Evolutionary conservation across 2,113 vertebrate genomes (phyloP).

Genomic region (Papio anubis): DNA sequence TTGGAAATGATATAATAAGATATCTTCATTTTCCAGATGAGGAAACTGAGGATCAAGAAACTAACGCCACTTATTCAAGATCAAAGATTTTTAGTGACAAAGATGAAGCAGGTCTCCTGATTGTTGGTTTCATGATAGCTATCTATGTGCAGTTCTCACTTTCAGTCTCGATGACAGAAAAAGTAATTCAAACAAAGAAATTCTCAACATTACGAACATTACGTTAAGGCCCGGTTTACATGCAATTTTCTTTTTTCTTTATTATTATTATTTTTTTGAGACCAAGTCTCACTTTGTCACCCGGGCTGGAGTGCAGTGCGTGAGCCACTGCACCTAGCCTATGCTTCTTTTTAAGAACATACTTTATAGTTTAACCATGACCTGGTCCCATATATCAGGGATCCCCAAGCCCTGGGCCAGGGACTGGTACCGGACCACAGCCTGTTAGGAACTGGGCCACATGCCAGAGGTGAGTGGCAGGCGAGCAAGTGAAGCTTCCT

Average conservation of each 20-base stretch:
- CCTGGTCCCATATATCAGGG: neutral
- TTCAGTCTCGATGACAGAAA: neutral
- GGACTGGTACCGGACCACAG: too few relatives aligned
- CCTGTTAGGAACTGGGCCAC: too few relatives aligned
- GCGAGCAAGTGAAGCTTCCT: too few relatives aligned
- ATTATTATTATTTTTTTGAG: too few relatives aligned
- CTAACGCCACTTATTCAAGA: neutral
- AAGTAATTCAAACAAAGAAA: neutral
- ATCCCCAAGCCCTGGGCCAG: too few relatives aligned
- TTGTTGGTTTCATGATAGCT: neutral
- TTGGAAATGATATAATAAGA: neutral
- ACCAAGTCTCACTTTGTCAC: too few relatives aligned
- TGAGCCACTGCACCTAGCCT: neutral
- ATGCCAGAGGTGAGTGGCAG: too few relatives aligned
- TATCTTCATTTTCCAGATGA: neutral
- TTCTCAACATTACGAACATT: neutral
- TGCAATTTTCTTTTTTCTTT: neutral
- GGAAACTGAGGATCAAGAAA: neutral
- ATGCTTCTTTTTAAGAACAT: neutral
- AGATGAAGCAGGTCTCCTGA: neutral
- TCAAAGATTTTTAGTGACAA: neutral
- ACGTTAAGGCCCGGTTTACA: neutral
- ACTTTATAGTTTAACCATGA: neutral
- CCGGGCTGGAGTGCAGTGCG: too few relatives aligned
- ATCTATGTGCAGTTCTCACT: neutral